phyloP scores from a whole-genome alignment of 2,888 invertebrate species.

The Rotaria sp. region DNA sequence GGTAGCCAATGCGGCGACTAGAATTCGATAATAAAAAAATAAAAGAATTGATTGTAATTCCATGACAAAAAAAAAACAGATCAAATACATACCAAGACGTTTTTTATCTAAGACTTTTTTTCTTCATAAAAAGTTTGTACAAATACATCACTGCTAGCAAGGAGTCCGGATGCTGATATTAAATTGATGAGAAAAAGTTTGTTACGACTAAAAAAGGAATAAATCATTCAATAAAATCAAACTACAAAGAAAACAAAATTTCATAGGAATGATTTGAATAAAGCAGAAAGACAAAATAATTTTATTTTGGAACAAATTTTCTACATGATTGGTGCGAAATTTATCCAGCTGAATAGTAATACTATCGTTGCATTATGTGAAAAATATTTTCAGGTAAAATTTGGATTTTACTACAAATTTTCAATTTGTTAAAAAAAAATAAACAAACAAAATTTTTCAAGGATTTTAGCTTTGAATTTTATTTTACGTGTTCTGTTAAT shows the following conservation, averaged over 20 bases:
- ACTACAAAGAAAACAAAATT: not conserved
- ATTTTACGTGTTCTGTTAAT: too few species aligned
- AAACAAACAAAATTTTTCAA: too few species aligned
- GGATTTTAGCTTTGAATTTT: too few species aligned
- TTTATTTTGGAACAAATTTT: too few species aligned
- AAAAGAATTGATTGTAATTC: too few species aligned
- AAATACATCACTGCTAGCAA: not conserved
- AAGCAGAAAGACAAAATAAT: too few species aligned
- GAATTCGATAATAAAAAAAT: not conserved
- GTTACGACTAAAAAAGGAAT: not conserved
- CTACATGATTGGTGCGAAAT: not conserved
- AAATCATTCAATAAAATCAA: not conserved
- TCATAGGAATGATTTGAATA: too few species aligned
- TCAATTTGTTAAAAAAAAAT: not conserved
- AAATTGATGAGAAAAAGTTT: not conserved
- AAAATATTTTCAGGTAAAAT: not conserved
- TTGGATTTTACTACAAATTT: not conserved
- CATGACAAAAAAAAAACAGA: not conserved
- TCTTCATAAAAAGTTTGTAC: not conserved
- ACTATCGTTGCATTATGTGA: too few species aligned
- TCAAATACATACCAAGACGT: not conserved
- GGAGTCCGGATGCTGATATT: not conserved
- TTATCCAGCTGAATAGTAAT: not conserved
- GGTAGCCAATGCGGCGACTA: not conserved
- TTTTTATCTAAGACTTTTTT: not conserved